Evolutionary conservation across 2,797 vertebrate genomes (phyloP).

Genomic region (Diglossa cyanea): DNA sequence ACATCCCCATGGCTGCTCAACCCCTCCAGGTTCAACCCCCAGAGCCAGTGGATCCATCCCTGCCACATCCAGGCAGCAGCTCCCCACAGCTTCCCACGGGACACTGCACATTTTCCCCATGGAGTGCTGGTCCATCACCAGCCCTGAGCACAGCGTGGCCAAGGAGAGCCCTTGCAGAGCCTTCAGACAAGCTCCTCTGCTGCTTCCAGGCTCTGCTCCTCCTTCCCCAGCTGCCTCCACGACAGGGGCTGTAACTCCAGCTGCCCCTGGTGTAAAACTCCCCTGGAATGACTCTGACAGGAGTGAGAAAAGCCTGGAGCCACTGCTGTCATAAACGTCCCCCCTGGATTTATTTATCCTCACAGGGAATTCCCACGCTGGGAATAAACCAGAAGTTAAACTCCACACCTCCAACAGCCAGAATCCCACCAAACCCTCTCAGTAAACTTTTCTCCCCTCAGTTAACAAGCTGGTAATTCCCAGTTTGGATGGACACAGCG

Average conservation of each 20-base stretch:
- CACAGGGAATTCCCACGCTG: not conserved
- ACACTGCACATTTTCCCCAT: accelerated
- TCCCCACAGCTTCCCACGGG: not conserved
- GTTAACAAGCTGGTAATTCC: accelerated
- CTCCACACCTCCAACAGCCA: not conserved
- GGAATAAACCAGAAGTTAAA: not conserved
- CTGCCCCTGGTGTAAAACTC: not conserved
- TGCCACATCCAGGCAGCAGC: not conserved
- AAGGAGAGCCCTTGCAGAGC: not conserved
- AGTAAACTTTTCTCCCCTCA: not conserved
- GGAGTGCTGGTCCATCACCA: not conserved
- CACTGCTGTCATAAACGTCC: accelerated
- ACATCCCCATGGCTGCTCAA: not conserved
- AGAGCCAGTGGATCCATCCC: accelerated
- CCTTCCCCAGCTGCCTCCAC: not conserved
- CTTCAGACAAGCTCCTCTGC: not conserved
- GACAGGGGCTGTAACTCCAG: not conserved
- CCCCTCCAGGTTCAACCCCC: not conserved
- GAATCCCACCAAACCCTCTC: not conserved
- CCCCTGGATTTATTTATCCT: not conserved
- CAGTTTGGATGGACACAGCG: accelerated
- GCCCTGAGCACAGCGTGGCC: accelerated
- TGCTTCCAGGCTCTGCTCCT: not conserved
- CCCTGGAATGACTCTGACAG: not conserved
- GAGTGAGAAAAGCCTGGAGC: not conserved